A percentile compares a stretch with the other conserved stretches of the same genome.
These are phyloP conservation scores for Lottia gigantea DNA, from an alignment of 2,888 invertebrate genomes.

Conservation along the genomic window DNA sequence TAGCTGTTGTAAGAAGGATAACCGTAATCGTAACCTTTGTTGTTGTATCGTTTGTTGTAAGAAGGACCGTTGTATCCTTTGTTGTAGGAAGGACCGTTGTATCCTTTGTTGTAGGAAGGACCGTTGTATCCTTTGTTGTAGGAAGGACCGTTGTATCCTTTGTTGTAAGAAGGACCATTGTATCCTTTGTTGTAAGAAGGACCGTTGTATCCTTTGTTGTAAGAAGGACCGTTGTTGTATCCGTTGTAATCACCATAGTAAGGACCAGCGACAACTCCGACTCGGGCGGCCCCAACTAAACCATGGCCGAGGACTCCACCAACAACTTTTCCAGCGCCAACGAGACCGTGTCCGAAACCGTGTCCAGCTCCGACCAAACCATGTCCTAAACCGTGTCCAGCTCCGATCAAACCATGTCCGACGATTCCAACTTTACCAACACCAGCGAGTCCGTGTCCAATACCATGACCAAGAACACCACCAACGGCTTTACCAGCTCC, in stretches of 20 bases:
- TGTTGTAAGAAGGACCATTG: conserved; percentile 2
- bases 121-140: background rate
- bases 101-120: conserved; percentile 8
- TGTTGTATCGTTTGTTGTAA: background rate
- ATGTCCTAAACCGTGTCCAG: background rate
- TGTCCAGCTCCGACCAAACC: background rate
- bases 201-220: conserved; percentile 1
- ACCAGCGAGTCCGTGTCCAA: background rate
- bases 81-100: too few species aligned
- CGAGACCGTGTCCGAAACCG: background rate
- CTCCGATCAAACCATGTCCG: background rate
- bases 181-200: conserved; percentile 4
- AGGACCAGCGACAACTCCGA: background rate
- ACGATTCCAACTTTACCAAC: background rate
- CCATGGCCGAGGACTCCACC: background rate
- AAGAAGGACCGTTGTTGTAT: background rate
- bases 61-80: background rate
- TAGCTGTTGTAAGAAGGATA: background rate
- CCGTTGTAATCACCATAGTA: background rate
- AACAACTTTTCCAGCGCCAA: background rate
- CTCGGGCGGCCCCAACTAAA: background rate
- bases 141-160: background rate
- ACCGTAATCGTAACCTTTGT: background rate
- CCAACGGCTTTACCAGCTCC: background rate
- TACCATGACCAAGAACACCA: background rate